A percentile compares a stretch with the other conserved stretches of the same genome.
phyloP scores from a whole-genome alignment of 2,797 vertebrate genomes.

The Cynopterus sphinx region DNA sequence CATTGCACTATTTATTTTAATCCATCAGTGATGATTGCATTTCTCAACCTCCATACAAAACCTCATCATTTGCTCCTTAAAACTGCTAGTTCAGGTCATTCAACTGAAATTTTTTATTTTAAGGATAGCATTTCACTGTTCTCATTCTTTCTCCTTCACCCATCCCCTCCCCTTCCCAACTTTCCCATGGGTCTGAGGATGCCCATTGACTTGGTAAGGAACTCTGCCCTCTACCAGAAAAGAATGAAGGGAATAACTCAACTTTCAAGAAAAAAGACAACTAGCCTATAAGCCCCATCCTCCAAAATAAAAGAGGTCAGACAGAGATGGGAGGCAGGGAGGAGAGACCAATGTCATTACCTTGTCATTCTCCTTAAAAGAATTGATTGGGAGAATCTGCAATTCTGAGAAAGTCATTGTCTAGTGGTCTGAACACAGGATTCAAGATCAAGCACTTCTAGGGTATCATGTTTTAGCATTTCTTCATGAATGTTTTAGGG shows the following conservation, averaged over 20 bases:
- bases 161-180: neutral
- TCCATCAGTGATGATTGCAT: slow-evolving; percentile 68
- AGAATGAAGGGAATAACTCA: slow-evolving; percentile 45
- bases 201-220: slow-evolving; percentile 36
- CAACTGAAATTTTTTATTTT: slow-evolving; percentile 67
- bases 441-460: neutral
- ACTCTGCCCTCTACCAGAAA: slow-evolving; percentile 23
- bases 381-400: neutral
- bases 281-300: neutral
- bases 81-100: slow-evolving; percentile 69
- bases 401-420: neutral
- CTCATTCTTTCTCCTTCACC: neutral
- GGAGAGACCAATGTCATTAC: neutral
- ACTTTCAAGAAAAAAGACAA: slow-evolving; percentile 5
- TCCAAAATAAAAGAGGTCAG: neutral
- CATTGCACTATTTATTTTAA: slow-evolving; percentile 69
- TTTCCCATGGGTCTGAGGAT: neutral
- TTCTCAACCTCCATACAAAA: slow-evolving; percentile 59
- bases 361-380: neutral
- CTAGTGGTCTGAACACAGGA: neutral
- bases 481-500: neutral
- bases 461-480: neutral
- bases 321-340: neutral
- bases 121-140: slow-evolving; percentile 21
- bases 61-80: slow-evolving; percentile 66